Percentiles rank a stretch among this genome's conserved stretches.
These are phyloP conservation scores for Cirrhinus mrigala DNA, from an alignment of 2,797 vertebrate species.

Conservation along the genomic window DNA sequence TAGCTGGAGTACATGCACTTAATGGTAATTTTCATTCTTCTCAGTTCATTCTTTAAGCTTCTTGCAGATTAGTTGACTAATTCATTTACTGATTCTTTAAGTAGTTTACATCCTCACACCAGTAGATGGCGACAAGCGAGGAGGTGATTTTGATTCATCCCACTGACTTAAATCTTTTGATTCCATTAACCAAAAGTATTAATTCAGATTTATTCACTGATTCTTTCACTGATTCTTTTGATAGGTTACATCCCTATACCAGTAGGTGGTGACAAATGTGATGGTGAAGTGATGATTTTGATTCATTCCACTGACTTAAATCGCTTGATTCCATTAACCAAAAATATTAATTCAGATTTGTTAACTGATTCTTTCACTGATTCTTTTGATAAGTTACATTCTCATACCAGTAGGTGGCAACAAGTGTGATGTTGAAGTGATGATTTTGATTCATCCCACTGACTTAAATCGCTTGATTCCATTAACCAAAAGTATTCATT, in stretches of 20 bases:
- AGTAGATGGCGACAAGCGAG: not conserved
- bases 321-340: not conserved
- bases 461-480: too few relatives aligned
- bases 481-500: too few relatives aligned
- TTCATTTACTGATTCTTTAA: not conserved
- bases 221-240: not conserved
- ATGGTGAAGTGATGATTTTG: not conserved
- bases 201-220: too few relatives aligned
- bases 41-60: not conserved
- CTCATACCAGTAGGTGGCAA: not conserved
- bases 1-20: not conserved
- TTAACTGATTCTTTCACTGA: not conserved
- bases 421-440: too few relatives aligned
- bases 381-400: not conserved
- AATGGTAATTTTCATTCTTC: not conserved
- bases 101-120: too few relatives aligned
- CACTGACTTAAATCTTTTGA: too few relatives aligned
- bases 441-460: too few relatives aligned
- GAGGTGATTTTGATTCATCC: not conserved
- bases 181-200: too few relatives aligned
- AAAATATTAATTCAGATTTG: not conserved
- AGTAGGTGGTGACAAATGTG: not conserved
- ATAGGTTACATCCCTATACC: not conserved
- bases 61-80: not conserved
- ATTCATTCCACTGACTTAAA: not conserved